phyloP scores from a whole-genome alignment of 2,888 invertebrate genomes.

The Plebejus melissa region DNA sequence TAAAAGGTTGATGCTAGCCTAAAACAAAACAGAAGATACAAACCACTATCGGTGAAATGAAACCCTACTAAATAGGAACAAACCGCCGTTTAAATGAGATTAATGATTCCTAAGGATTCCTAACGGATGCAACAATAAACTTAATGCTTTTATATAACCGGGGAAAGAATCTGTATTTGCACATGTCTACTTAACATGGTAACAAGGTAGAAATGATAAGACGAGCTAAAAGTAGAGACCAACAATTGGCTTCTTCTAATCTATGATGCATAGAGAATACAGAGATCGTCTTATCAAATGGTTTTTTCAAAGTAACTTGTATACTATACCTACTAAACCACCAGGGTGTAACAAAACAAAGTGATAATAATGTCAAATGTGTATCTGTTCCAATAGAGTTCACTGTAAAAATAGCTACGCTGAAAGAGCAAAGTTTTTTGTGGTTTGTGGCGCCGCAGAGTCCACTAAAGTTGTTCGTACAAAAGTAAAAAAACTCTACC shows the following conservation, averaged over 20 bases:
- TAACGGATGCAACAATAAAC: conserved; percentile 14
- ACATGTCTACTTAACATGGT: conserved; percentile 9
- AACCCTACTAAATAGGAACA: conserved; percentile 35
- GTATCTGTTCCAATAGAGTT: no score
- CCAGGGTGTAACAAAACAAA: no score
- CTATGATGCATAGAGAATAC: neutral
- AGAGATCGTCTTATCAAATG: no score
- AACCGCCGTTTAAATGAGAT: conserved; percentile 36
- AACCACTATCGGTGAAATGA: conserved; percentile 33
- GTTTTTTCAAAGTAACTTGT: no score
- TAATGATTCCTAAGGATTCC: conserved; percentile 37
- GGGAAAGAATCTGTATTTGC: neutral
- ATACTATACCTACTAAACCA: no score
- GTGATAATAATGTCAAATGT: no score
- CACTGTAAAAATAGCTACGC: no score
- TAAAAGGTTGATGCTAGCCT: neutral
- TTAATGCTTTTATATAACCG: conserved; percentile 26
- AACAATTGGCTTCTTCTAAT: neutral
- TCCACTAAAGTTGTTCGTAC: no score
- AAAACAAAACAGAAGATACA: conserved; percentile 17
- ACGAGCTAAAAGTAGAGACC: neutral
- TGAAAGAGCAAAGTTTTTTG: no score
- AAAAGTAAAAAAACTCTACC: no score
- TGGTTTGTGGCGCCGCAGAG: no score
- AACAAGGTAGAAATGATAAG: neutral